Evolutionary conservation across 2,888 invertebrate genomes (phyloP), one percentile per base, ranked within the genome.

Genomic region (Timandra comae): DNA sequence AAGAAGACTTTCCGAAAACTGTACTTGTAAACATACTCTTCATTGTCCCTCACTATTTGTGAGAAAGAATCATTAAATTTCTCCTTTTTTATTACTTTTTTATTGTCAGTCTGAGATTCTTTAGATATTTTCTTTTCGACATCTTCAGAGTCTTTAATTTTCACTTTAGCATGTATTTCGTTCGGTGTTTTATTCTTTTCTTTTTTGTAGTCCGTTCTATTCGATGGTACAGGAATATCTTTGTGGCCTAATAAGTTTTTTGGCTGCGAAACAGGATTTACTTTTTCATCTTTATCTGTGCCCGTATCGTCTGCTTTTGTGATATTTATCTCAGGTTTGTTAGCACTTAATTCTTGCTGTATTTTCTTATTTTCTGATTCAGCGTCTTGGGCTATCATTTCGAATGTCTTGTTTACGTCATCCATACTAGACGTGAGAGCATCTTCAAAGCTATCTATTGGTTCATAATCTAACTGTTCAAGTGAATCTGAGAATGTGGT

Each of bases 1-100:
- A 89, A 70, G 56, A 89, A 91, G 7, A 91, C 89, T 56, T 87
- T 87, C 6, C 91, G 82, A 31, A 91, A 91, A 53, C 87, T 89
- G 42, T 91, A 90, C 42, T 90, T 88, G 51, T 91, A 89, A 29
- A 91, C 88, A 28, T 89, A 80, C 33, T 88, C 88, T 33, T 89
- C 88, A 21, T 88, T 89, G 12, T 87, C 88, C 39, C 88, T 88
- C 69, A 82, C 40, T 12, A 79, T 57, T 3, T 57, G 68, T 2
- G 67, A 62, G 41, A 64, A 63, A 0, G 69, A 57, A 36, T 71
- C 69, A 9, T 62, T 56, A 3, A 42, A 46, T 27, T 60, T 61
- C 12, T 67, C 63, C 22, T 41, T 44, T 29, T 51, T 50, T 33
- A 59, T 68, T 3, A 26, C 24, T 23, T 44, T 56, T 49, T 66